A percentile compares a stretch with the other conserved stretches of the same genome.
Conservation (phyloP, 2,113 vertebrate species). For the Colius striatus region DNA sequence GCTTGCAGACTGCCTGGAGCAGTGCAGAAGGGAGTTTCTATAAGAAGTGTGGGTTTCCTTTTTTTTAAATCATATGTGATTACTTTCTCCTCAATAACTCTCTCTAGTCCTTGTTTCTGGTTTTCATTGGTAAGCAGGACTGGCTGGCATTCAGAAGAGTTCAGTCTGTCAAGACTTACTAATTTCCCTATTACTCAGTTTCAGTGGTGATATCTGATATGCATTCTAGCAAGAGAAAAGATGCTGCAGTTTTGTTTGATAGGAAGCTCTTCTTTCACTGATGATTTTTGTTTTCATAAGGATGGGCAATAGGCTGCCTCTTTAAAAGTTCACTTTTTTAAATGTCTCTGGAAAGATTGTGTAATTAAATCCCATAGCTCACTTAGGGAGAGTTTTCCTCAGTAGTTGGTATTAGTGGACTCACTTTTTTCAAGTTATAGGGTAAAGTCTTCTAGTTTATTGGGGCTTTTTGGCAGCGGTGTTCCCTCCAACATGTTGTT, state of each 20-base stretch:
- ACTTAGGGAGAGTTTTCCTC: neutral
- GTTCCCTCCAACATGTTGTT: neutral
- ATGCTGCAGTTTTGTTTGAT: neutral
- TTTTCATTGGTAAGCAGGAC: neutral
- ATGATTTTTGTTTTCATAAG: neutral
- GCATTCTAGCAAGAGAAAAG: neutral
- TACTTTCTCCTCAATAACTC: neutral
- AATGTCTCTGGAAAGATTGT: neutral
- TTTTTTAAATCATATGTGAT: neutral
- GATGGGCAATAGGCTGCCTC: neutral
- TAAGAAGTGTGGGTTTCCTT: neutral
- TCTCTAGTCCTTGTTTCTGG: neutral
- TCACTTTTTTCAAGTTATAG: neutral
- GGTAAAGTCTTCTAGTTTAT: neutral
- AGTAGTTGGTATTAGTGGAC: neutral
- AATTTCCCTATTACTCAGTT: neutral
- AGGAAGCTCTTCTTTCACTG: neutral
- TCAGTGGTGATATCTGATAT: neutral
- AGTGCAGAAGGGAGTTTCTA: neutral
- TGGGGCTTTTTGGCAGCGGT: neutral
- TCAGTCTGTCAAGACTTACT: neutral
- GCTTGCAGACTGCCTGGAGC: neutral
- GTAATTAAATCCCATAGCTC: neutral
- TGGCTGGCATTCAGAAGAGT: neutral
- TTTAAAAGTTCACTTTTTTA: neutral